phyloP scores from a whole-genome alignment of 1,140 invertebrate species.

The Ridgeia piscesae region DNA sequence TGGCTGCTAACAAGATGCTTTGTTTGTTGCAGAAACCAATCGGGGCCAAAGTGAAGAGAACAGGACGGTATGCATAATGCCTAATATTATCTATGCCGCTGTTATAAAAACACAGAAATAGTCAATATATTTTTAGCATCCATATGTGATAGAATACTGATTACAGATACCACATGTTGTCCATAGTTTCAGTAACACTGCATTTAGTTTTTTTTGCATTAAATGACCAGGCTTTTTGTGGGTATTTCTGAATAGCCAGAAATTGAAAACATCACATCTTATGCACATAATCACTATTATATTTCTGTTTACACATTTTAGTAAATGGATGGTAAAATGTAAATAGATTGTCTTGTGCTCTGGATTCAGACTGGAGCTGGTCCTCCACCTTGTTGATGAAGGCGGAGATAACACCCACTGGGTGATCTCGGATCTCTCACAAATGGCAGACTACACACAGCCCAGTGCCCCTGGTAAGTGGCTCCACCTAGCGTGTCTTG shows the following conservation, averaged over 20 bases:
- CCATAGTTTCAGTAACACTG: too few relatives aligned
- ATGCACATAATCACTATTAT: too few relatives aligned
- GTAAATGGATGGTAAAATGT: neutral
- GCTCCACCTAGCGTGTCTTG: neutral
- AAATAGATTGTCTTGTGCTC: slow-evolving; percentile 25
- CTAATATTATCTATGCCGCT: neutral
- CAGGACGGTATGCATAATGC: slow-evolving; percentile 42
- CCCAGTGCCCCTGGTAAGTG: slow-evolving; percentile 56
- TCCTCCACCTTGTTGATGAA: slow-evolving; percentile 42
- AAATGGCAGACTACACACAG: slow-evolving; percentile 60
- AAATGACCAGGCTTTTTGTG: too few relatives aligned
- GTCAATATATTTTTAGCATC: neutral
- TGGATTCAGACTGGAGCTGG: slow-evolving; percentile 40
- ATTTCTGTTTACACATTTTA: neutral
- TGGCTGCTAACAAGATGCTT: slow-evolving; percentile 16
- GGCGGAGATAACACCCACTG: slow-evolving; percentile 42
- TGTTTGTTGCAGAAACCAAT: slow-evolving; percentile 58
- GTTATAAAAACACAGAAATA: neutral
- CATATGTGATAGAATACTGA: neutral
- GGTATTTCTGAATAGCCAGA: too few relatives aligned
- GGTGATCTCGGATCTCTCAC: slow-evolving; percentile 48
- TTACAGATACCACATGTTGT: neutral
- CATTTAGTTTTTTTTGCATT: too few relatives aligned
- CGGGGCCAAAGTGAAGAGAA: slow-evolving; percentile 57
- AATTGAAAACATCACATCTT: too few relatives aligned